phyloP scores from a whole-genome alignment of 30 jellyfish, hydroid and myxozoan genomes.

The Nemopilema nomurai region DNA sequence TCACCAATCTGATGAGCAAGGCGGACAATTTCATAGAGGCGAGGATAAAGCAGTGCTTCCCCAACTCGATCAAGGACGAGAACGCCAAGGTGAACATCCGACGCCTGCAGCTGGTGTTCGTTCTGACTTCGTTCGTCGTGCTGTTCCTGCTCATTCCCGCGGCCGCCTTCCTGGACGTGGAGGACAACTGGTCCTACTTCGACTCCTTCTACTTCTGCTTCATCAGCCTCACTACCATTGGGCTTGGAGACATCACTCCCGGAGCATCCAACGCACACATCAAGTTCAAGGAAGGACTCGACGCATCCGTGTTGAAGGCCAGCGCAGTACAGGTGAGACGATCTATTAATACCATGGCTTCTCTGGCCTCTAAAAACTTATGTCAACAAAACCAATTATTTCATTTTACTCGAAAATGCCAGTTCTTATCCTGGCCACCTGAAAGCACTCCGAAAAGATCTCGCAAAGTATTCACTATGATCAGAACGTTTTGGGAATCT shows the following conservation, averaged over 20 bases:
- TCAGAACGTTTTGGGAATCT: too few species aligned
- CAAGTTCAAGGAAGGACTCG: slow-evolving; percentile 14
- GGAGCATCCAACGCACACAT: slow-evolving; percentile 62
- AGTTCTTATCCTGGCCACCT: too few species aligned
- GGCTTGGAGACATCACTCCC: slow-evolving; percentile 68
- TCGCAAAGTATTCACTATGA: too few species aligned
- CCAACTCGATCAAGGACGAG: slow-evolving; percentile 45
- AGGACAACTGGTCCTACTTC: slow-evolving; percentile 47
- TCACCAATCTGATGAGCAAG: slow-evolving; percentile 54
- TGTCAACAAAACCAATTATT: neutral
- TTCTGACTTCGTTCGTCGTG: slow-evolving; percentile 28
- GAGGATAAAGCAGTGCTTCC: slow-evolving; percentile 74
- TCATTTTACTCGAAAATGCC: neutral
- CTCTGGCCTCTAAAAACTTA: neutral
- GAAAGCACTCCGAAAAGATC: too few species aligned
- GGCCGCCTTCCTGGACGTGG: slow-evolving; percentile 43
- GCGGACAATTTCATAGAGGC: slow-evolving; percentile 62
- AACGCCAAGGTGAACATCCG: slow-evolving; percentile 61
- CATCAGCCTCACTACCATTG: slow-evolving; percentile 70
- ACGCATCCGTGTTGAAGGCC: neutral
- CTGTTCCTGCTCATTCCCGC: slow-evolving; percentile 74
- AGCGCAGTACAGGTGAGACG: slow-evolving; percentile 57
- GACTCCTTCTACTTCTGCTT: slow-evolving; percentile 70
- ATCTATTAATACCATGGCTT: neutral
- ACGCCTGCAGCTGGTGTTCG: slow-evolving; percentile 49